Base-by-base conservation (phyloP, 2,888 invertebrate genomes). In the Pseudococcus jackbeardsleyi region DNA sequence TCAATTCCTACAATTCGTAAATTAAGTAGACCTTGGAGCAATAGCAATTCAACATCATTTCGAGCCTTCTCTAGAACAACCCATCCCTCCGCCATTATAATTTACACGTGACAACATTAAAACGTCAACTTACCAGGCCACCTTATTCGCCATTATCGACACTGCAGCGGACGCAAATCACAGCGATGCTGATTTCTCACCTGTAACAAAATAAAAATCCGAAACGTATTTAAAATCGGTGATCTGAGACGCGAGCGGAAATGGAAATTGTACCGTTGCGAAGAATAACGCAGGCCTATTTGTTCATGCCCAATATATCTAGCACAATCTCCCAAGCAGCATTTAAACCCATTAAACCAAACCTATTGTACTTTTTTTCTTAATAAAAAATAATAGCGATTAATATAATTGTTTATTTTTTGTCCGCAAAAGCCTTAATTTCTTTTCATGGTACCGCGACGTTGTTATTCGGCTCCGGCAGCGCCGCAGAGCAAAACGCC, bases 361-460 rank as follows among this genome's bases (percentile, higher is more conserved):
- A 33, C 33, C 33, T 33, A 72, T 72, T 72, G 72, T 72, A 9
- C 26, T 64, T 22, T 64, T 22, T 72, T 72, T 72, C 72, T 33
- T 39, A 72, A 72, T 72, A 72, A 72, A 72, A 72, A 72, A 72
- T 72, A 72, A 72, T 72, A 72, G 72, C 72, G 33, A 72, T 72
- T 72, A 72, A 33, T 72, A 72, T 72, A 33, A 72, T 72, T 72
- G 26, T 72, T 33, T 42, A 42, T 42, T 22, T 68, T 72, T 72
- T 72, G 15, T 64, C 22, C 15, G 9, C 72, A 72, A 72, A 72
- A 72, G 2, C 72, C 72, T 7, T 72, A 33, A 33, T 72, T 72
- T 72, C 11, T 68, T 22, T 68, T n/a, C 4, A 4, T n/a, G 4
- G 4, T 54, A 1, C 54, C 2, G 54, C n/a, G n/a, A n/a, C 50